A percentile compares a stretch with the other conserved stretches of the same genome.
Conservation (phyloP, 92 coral and sea anemone genomes). For the Zoanthus sociatus region DNA sequence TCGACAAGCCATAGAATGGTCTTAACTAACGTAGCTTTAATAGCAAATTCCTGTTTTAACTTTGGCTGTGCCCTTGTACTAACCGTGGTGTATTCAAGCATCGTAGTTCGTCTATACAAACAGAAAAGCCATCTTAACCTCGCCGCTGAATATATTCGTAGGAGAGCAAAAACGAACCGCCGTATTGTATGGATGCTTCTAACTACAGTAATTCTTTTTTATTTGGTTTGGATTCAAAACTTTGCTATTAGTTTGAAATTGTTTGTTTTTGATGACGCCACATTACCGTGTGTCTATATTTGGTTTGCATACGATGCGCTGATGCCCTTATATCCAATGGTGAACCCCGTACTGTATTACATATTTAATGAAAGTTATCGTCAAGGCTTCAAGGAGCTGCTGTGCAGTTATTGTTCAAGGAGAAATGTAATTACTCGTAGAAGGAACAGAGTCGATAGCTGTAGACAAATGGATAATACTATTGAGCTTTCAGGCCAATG, state of each 20-base stretch:
- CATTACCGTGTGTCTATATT: not conserved
- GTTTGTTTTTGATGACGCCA: not conserved
- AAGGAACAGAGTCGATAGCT: not conserved
- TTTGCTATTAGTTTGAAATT: not conserved
- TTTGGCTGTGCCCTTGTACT: not conserved
- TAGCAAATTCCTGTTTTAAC: not conserved
- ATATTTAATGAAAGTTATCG: not conserved
- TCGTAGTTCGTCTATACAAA: not conserved
- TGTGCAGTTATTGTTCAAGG: not conserved
- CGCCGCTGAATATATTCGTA: not conserved
- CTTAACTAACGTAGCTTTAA: not conserved
- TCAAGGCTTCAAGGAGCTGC: not conserved
- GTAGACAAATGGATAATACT: too few species aligned
- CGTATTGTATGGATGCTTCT: not conserved
- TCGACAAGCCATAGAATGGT: not conserved
- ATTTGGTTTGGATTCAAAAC: not conserved
- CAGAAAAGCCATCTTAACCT: not conserved
- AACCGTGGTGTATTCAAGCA: not conserved
- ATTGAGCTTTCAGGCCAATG: too few species aligned
- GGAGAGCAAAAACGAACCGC: not conserved
- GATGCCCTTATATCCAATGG: not conserved
- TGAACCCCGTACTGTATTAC: constrained; percentile 3
- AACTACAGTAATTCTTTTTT: not conserved
- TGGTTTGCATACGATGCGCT: not conserved
- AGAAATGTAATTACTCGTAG: not conserved